Evolutionary conservation across 2,797 vertebrate species (phyloP).

Genomic region (Varecia variegata): DNA sequence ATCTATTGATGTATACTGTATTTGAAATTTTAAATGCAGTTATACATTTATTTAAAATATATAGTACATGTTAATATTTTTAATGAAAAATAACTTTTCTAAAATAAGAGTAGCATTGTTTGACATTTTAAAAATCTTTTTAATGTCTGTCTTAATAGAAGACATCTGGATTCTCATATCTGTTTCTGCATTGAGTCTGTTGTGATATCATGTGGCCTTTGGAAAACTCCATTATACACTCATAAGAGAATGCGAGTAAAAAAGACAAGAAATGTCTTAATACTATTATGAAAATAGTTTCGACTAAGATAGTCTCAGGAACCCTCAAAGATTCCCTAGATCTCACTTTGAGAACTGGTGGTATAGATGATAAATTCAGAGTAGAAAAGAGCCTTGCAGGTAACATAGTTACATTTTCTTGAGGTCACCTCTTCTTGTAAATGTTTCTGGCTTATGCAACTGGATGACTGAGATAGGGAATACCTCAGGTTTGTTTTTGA

Average conservation of each 20-base stretch:
- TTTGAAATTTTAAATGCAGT: background rate
- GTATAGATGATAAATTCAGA: background rate
- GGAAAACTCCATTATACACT: background rate
- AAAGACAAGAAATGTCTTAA: conserved; percentile 9
- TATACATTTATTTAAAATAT: conserved; percentile 7
- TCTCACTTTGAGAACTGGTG: background rate
- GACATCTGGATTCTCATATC: background rate
- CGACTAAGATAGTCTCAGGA: background rate
- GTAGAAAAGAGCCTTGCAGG: background rate
- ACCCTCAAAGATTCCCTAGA: background rate
- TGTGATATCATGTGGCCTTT: background rate
- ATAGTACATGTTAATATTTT: background rate
- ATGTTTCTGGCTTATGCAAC: conserved; percentile 13
- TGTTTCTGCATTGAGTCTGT: conserved; percentile 7
- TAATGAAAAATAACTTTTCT: background rate
- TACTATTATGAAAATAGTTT: conserved; percentile 41
- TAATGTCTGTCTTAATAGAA: conserved; percentile 15
- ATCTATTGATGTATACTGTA: background rate
- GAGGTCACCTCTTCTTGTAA: background rate
- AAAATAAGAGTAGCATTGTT: background rate
- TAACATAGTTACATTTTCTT: background rate
- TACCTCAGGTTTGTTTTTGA: background rate
- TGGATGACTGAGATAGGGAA: background rate
- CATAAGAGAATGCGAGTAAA: background rate
- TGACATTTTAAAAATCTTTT: background rate